Percentiles rank a stretch among this genome's conserved stretches.
Conservation (phyloP, 2,888 invertebrate genomes). For the Drosophila mayaguana region DNA sequence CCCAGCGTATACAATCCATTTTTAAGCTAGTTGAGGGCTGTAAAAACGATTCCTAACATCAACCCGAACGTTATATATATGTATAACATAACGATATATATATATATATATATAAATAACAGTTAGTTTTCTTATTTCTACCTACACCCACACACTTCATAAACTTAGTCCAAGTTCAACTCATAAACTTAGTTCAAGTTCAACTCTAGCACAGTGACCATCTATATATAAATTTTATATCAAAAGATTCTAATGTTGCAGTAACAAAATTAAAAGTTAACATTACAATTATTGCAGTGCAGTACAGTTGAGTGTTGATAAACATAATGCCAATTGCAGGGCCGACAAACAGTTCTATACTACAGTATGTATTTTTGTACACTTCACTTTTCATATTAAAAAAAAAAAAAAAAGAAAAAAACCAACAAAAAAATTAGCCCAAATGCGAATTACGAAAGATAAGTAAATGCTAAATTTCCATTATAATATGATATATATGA, state of each 20-base stretch:
- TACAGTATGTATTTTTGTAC: constrained; percentile 80
- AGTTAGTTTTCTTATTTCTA: constrained; percentile 21
- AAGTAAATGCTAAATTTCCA: constrained; percentile 74
- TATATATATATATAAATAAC: not conserved
- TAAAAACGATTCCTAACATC: constrained; percentile 6
- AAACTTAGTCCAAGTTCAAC: constrained; percentile 32
- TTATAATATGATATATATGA: constrained; percentile 72
- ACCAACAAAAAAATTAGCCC: constrained; percentile 44
- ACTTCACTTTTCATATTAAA: constrained; percentile 61
- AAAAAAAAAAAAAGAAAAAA: constrained; percentile 15
- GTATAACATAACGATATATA: not conserved
- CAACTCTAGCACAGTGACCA: constrained; percentile 41
- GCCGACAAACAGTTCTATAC: constrained; percentile 62
- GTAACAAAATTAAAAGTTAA: constrained; percentile 71
- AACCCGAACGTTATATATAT: constrained; percentile 4
- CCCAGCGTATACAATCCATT: constrained; percentile 16
- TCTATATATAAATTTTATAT: constrained; percentile 19
- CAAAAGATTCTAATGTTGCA: constrained; percentile 45
- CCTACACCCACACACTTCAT: constrained; percentile 6
- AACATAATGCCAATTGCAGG: constrained; percentile 67
- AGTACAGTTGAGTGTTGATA: constrained; percentile 76
- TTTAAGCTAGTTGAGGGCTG: constrained; percentile 17
- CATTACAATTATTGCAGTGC: constrained; percentile 82
- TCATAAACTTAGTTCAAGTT: too few relatives aligned
- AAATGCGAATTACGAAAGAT: constrained; percentile 69